Evolutionary conservation across 2,113 vertebrate genomes (phyloP).

Genomic region (Mungos mungo): DNA sequence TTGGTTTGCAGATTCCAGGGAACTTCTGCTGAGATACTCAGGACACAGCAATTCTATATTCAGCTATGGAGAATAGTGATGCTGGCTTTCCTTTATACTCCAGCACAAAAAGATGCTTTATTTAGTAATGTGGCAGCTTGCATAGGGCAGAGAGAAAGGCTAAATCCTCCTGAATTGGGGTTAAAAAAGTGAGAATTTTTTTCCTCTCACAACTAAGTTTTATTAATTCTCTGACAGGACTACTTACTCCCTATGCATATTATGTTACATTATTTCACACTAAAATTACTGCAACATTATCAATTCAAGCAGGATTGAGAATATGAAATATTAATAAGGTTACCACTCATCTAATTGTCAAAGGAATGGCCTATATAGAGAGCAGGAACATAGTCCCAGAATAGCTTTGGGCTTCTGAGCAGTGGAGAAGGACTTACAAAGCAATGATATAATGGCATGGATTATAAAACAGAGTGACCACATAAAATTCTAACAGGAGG

Average conservation of each 20-base stretch:
- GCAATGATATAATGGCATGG: not conserved
- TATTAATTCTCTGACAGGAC: constrained; percentile 65
- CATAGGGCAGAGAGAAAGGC: not conserved
- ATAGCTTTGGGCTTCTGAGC: constrained; percentile 17
- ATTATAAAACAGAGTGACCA: not conserved
- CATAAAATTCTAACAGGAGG: not conserved
- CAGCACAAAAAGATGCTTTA: not conserved
- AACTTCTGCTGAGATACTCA: not conserved
- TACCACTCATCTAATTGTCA: constrained; percentile 71
- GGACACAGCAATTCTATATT: not conserved
- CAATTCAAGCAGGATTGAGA: constrained; percentile 66
- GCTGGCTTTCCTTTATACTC: not conserved
- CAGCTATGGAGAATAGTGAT: not conserved
- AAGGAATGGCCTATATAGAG: constrained; percentile 61
- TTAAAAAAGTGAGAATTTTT: constrained; percentile 37
- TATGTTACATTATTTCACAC: constrained; percentile 66
- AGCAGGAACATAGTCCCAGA: constrained; percentile 30
- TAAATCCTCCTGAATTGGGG: constrained; percentile 6
- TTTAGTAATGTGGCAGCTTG: not conserved
- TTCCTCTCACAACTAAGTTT: constrained; percentile 27
- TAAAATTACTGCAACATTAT: constrained; percentile 72
- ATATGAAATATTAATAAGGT: constrained; percentile 75
- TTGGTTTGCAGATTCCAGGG: not conserved
- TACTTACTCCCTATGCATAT: constrained; percentile 49
- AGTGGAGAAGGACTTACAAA: not conserved